Percentiles rank a stretch among this genome's conserved stretches.
Conservation (phyloP, 2,113 vertebrate species). For the Nestor notabilis region DNA sequence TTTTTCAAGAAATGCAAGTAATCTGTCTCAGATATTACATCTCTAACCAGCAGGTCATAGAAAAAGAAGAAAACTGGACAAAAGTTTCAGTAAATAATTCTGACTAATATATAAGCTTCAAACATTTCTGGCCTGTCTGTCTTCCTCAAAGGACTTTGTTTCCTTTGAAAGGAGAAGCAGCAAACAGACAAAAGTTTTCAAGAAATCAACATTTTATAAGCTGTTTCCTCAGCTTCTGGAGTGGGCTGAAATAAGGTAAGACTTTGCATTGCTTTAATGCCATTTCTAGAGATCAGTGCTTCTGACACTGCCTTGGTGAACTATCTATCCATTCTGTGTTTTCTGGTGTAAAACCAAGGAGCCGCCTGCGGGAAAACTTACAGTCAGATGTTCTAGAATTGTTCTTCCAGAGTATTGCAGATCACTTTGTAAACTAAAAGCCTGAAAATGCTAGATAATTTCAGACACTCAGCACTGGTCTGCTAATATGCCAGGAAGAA, state of each 20-base stretch:
- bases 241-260: not conserved
- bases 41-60: not conserved
- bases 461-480: slow-evolving; percentile 77
- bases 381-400: slow-evolving; percentile 70
- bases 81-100: not conserved
- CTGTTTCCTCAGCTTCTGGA: not conserved
- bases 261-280: not conserved
- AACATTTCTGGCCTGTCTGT: not conserved
- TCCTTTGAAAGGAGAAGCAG: not conserved
- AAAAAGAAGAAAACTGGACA: not conserved
- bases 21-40: not conserved
- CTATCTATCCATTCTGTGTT: not conserved
- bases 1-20: not conserved
- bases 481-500: slow-evolving; percentile 81
- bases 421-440: slow-evolving; percentile 71
- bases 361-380: slow-evolving; percentile 11
- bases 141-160: not conserved
- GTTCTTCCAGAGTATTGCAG: slow-evolving; percentile 67
- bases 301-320: not conserved
- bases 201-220: not conserved
- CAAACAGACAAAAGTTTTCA: not conserved
- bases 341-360: slow-evolving; percentile 14
- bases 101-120: not conserved
- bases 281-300: slow-evolving; percentile 2
- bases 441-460: slow-evolving; percentile 79